Evolutionary conservation across 2,797 vertebrate species (phyloP), one percentile per base, ranked within the genome.

Genomic region (Artibeus lituratus): DNA sequence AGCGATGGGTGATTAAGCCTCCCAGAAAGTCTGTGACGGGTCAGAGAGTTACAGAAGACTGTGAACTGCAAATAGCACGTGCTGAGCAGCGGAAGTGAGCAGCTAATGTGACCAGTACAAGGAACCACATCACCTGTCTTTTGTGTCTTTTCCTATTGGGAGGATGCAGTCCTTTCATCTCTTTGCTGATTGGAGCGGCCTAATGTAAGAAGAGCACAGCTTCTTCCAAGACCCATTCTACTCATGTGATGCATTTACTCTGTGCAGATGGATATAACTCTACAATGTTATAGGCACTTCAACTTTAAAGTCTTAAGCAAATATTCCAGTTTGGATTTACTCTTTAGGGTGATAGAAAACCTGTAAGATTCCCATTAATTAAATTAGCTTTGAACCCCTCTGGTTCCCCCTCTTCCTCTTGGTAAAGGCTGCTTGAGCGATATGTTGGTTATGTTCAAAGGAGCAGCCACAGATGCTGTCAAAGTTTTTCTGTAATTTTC

Each of bases 111-210:
- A 59, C 44, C 92, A 21, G 78, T 10, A 77, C 16, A 62, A 47
- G 21, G 57, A 88, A 51, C n/a, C 73, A 57, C 69, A 32, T 98
- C 97, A 98, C 98, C 98, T 98, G 96, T 53, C 90, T 97, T 91
- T 77, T 98, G 87, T 91, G 92, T 93, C 42, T 96, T 78, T 97
- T 98, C 94, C 95, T 97, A 88, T 49, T 22, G 51, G 92, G 83
- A 53, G 86, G 62, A 86, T 90, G 76, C 22, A 57, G 89, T 96
- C 81, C 94, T 93, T 96, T 96, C 90, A 78, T 88, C 96, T 98
- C 85, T 92, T 95, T 74, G 82, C 76, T 94, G 93, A 49, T 11
- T 84, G 73, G 81, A 92, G 91, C 22, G 84, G 35, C 67, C 97
- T 96, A 91, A 84, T 93, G 26, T 67, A 93, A 97, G 55, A 93